These are phyloP conservation scores for Oligia fasciuncula DNA, from an alignment of 2,888 invertebrate species.

Conservation along the genomic window DNA sequence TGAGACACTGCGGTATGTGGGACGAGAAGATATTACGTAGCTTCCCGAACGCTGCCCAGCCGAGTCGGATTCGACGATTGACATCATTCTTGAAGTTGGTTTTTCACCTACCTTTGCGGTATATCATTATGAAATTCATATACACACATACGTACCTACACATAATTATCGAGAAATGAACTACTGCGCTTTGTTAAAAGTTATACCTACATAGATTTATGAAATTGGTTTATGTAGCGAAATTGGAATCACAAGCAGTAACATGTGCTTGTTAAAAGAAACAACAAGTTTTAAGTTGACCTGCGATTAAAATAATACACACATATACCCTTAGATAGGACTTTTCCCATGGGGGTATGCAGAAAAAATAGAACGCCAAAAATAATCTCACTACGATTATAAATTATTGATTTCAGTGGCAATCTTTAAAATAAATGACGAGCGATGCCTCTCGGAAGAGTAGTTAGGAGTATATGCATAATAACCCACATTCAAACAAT, in stretches of 20 bases:
- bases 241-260: not conserved
- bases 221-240: not conserved
- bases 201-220: not conserved
- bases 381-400: not conserved
- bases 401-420: not conserved
- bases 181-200: constrained; percentile 23
- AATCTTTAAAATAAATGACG: constrained; percentile 21
- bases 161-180: constrained; percentile 8
- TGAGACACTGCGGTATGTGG: too few species aligned
- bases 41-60: too few species aligned
- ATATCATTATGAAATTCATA: constrained; percentile 48
- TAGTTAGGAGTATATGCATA: constrained; percentile 43
- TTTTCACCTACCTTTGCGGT: not conserved
- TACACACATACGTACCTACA: not conserved
- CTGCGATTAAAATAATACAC: not conserved
- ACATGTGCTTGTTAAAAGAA: not conserved
- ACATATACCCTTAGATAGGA: too few species aligned
- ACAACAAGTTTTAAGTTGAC: not conserved
- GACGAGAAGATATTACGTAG: too few species aligned
- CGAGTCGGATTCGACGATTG: too few species aligned
- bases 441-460: constrained; percentile 16
- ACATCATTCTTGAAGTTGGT: too few species aligned
- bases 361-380: not conserved
- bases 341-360: too few species aligned
- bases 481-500: constrained; percentile 72